phyloP scores from a whole-genome alignment of 2,888 invertebrate species.

The Megamerina dolium region DNA sequence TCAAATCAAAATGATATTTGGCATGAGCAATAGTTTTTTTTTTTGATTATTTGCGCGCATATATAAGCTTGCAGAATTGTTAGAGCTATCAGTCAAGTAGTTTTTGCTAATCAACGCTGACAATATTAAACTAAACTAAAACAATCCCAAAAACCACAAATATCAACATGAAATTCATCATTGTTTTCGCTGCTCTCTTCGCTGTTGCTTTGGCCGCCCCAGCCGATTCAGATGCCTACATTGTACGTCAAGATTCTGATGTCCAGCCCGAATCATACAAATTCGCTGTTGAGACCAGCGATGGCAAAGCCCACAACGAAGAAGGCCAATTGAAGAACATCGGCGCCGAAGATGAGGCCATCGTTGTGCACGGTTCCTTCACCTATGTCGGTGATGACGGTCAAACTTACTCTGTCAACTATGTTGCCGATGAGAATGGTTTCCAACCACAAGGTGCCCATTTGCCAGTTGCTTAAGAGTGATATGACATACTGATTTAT shows the following conservation, averaged over 20 bases:
- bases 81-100: no score
- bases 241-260: conserved; percentile 18
- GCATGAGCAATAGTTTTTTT: no score
- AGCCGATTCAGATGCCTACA: conserved; percentile 19
- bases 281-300: conserved; percentile 30
- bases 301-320: conserved; percentile 27
- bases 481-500: no score
- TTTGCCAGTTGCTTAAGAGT: no score
- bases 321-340: conserved; percentile 24
- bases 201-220: conserved; percentile 25
- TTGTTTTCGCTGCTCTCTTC: conserved; percentile 33
- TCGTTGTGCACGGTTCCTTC: conserved; percentile 28
- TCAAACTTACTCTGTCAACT: conserved; percentile 37
- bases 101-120: no score
- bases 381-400: conserved; percentile 29
- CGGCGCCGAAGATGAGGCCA: conserved; percentile 26
- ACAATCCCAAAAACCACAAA: neutral
- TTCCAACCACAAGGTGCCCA: no score
- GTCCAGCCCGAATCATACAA: conserved; percentile 17
- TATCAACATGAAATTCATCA: conserved; percentile 19
- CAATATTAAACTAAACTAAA: no score
- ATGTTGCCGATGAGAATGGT: no score
- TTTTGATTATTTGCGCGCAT: no score
- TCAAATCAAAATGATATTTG: no score
- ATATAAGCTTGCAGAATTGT: no score